Evolutionary conservation across 1,140 invertebrate species (phyloP).

Genomic region (Aradophagus sp.): DNA sequence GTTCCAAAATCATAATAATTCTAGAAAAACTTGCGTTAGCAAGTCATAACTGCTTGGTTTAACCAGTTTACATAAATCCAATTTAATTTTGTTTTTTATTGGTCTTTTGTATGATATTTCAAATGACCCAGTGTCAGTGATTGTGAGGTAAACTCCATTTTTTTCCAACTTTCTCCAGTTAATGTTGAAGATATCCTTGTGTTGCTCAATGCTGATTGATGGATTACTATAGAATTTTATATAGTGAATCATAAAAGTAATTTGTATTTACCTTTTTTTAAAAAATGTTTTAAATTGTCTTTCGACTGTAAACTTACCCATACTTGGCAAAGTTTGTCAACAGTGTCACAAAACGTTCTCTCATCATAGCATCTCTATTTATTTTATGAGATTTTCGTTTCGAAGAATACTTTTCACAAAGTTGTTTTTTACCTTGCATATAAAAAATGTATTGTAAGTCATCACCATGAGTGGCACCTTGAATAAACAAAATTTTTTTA

Average conservation of each 20-base stretch:
- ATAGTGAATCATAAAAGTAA: neutral
- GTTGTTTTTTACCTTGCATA: constrained; percentile 1
- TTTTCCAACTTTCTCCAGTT: neutral
- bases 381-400: neutral
- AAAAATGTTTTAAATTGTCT: neutral
- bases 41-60: too few relatives aligned
- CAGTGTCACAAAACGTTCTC: constrained; percentile 23
- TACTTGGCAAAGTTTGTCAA: constrained; percentile 43
- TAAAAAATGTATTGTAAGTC: constrained; percentile 34
- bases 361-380: constrained; percentile 13
- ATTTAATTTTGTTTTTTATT: neutral
- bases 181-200: too few relatives aligned
- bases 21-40: too few relatives aligned
- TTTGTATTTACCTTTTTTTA: neutral
- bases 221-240: neutral
- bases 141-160: neutral
- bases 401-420: constrained; percentile 1
- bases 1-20: too few relatives aligned
- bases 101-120: neutral
- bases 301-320: constrained; percentile 10
- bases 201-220: too few relatives aligned
- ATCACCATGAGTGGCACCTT: constrained; percentile 27
- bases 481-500: neutral
- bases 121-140: neutral
- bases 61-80: too few relatives aligned